Percentiles rank a stretch among this genome's conserved stretches.
Evolutionary conservation across 2,888 invertebrate species (phyloP).

Genomic region (Smittia aterrima): DNA sequence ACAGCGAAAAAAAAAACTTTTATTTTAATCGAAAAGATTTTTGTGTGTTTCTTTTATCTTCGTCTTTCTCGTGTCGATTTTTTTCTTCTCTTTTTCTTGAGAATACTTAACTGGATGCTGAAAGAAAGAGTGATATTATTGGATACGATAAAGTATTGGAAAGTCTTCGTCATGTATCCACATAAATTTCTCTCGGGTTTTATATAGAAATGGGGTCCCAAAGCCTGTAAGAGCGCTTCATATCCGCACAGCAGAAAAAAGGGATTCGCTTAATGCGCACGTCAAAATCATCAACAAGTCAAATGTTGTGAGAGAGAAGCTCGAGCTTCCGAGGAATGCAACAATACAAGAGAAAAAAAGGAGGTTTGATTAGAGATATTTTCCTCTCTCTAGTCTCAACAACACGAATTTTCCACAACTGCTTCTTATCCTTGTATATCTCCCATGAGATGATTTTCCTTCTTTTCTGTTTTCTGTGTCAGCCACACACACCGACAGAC

Average conservation of each 20-base stretch:
- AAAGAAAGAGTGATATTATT: conserved; percentile 27
- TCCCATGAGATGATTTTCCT: conserved; percentile 3
- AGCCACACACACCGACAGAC: neutral
- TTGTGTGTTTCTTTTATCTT: conserved; percentile 33
- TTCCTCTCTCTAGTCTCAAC: conserved; percentile 12
- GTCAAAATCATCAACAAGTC: conserved; percentile 41
- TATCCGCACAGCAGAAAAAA: conserved; percentile 3
- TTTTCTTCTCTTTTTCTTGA: neutral
- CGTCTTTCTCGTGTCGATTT: conserved; percentile 6
- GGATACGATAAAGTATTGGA: conserved; percentile 39
- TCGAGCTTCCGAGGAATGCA: neutral
- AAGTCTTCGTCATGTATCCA: conserved; percentile 22
- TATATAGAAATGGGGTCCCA: neutral
- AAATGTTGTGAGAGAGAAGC: conserved; percentile 24
- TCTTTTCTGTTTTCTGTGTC: neutral
- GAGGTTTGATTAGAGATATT: conserved; percentile 23
- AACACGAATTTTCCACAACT: conserved; percentile 19
- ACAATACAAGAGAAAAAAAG: neutral
- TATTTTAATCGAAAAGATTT: conserved; percentile 41
- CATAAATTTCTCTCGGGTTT: neutral
- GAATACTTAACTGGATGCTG: neutral
- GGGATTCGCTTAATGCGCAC: conserved; percentile 39
- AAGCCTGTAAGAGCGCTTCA: neutral
- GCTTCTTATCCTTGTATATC: conserved; percentile 15
- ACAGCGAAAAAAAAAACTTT: conserved; percentile 40